Evolutionary conservation across 2,888 invertebrate genomes (phyloP).

Genomic region (Drosophila suboccidentalis): DNA sequence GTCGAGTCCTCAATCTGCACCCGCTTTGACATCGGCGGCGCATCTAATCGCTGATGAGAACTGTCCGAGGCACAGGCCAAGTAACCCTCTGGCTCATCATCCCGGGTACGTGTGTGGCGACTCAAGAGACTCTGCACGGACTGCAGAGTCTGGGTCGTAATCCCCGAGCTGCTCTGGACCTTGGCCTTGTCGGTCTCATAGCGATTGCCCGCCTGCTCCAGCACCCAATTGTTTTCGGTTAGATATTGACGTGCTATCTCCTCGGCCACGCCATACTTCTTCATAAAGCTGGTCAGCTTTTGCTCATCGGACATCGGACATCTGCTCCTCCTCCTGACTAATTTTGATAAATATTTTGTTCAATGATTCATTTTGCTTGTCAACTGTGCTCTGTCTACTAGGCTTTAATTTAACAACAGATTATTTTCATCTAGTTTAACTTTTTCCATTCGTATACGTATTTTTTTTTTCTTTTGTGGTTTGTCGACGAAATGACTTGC

Average conservation of each 20-base stretch:
- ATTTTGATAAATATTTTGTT: constrained; percentile 31
- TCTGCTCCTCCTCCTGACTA: constrained; percentile 34
- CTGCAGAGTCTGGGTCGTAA: neutral
- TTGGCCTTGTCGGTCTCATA: constrained; percentile 57
- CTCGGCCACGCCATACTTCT: constrained; percentile 55
- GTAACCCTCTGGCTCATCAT: constrained; percentile 22
- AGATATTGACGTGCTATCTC: constrained; percentile 59
- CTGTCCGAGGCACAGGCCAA: constrained; percentile 38
- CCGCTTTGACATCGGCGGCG: constrained; percentile 23
- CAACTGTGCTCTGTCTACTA: constrained; percentile 14
- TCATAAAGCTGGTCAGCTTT: constrained; percentile 66
- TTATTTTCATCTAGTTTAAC: neutral
- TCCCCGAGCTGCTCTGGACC: neutral
- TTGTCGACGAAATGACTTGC: constrained; percentile 32
- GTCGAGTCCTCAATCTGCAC: constrained; percentile 58
- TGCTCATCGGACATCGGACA: constrained; percentile 76
- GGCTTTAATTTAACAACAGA: constrained; percentile 20
- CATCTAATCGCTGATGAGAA: constrained; percentile 6
- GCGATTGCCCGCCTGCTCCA: constrained; percentile 54
- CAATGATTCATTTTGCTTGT: constrained; percentile 22
- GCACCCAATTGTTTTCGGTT: constrained; percentile 51
- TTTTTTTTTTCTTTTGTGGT: neutral
- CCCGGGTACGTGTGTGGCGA: neutral
- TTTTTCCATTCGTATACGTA: no score
- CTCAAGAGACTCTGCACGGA: constrained; percentile 42